Evolutionary conservation across 2,888 invertebrate genomes (phyloP), one percentile per base, ranked within the genome.

Genomic region (Drosophila monieri): DNA sequence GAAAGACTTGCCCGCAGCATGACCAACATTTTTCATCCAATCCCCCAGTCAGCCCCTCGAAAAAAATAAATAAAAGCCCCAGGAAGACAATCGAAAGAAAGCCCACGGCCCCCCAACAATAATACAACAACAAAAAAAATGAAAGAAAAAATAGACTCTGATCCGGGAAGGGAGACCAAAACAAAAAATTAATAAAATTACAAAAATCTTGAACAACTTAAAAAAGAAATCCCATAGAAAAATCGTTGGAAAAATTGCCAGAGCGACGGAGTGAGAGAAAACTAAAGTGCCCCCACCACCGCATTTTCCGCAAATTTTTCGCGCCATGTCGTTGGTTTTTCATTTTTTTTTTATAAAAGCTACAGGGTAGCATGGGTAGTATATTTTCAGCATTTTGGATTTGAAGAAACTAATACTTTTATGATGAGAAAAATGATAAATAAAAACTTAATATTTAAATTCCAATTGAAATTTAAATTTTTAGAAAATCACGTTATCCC

Each of bases 1-100:
- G 67, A 73, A 71, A 71, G 71, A 71, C 72, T 73, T 62, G 73
- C 76, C 75, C 75, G 60, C 75, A 76, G 79, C 76, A 78, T 78
- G 75, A 76, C 75, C 75, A 73, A 60, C 59, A 49, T 55, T 51
- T 59, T 39, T 25, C 48, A 15, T 27, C 5, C 43, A 15, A 32
- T 5, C 12, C 23, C 35, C 39, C 39, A 27, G 10, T 18, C 60
- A 12, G 39, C 12, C 48, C 56, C 43, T 35, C 32, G 15, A 51
- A 12, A 35, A 66, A 62, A 62, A 53, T 66, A 43, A 43, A 49
- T 10, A 14, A 30, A 27, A 30, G 12, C 39, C 67, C 55, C 55
- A 35, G 54, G 54, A 67, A 66, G 64, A 64, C 64, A 64, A 67
- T 67, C 64, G 55, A 54, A 64, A 48, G 73, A 64, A 54, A 72